Evolutionary conservation across 2,113 vertebrate genomes (phyloP), one percentile per base, ranked within the genome.

Genomic region (Sturnira hondurensis): DNA sequence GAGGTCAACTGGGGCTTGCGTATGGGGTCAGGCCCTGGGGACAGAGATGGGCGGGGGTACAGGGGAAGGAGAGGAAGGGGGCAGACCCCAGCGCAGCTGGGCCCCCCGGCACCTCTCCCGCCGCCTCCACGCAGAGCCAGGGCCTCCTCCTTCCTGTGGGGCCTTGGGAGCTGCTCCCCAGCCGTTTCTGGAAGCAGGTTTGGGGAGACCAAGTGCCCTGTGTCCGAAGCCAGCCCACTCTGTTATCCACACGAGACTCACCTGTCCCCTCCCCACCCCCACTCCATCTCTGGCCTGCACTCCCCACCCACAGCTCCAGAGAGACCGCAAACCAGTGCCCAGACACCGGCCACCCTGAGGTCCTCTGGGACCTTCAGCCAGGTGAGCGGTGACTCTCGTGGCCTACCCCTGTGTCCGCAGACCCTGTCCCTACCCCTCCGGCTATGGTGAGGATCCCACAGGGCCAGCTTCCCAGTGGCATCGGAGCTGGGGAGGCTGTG

Each of bases 361-460:
- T 16, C 38, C 38, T n/a, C 63, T 7, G 36, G 52, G 52, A 52
- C 31, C 54, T 58, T 45, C 12, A 24, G 12, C 17, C 78, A 73
- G 31, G 70, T 4, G 13, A 20, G 20, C 6, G 24, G 10, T 28
- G 61, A 41, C 50, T 11, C 78, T 12, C 2, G 24, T 33, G 70
- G 45, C 83, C n/a, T 3, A 7, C 0, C 10, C 19, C 3, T 6
- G 8, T 33, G 52, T 80, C n/a, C 71, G 45, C 54, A 38, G 85
- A 84, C 86, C 63, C 5, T 80, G 94, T 78, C 54, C 87, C 74
- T 45, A 43, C 12, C 63, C 20, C 68, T 77, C 61, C 36, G 10
- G 61, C 86, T 71, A 89, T 41, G 93, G 86, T 19, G 50, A 96
- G 76, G 50, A 65, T 89, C 91, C 91, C 92, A 77, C 54, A 78